Evolutionary conservation across 2,113 vertebrate genomes (phyloP).

Genomic region (Lophius piscatorius): DNA sequence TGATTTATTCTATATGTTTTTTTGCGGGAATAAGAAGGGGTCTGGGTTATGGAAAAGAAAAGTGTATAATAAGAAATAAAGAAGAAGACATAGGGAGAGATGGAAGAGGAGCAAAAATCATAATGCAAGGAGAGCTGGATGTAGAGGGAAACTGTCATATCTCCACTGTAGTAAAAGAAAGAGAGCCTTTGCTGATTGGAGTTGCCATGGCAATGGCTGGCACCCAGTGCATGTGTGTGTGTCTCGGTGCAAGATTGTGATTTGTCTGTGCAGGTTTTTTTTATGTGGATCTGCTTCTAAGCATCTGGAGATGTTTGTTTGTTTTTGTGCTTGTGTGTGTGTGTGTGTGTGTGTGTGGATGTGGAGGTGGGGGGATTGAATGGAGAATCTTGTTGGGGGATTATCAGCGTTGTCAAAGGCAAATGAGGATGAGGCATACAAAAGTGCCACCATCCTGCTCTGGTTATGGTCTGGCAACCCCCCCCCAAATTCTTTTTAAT

Average conservation of each 20-base stretch:
- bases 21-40: not conserved
- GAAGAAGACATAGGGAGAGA: not conserved
- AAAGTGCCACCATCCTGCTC: conserved; percentile 33
- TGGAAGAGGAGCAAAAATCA: conserved; percentile 10
- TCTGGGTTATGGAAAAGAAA: not conserved
- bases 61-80: conserved; percentile 11
- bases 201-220: conserved; percentile 74
- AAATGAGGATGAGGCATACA: conserved; percentile 52
- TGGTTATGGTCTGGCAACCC: conserved; percentile 23
- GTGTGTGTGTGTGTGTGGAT: conserved; percentile 3
- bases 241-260: conserved; percentile 34
- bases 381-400: conserved; percentile 56
- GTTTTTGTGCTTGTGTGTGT: conserved; percentile 8
- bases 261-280: conserved; percentile 42
- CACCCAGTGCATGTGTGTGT: conserved; percentile 45
- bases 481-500: too few species aligned
- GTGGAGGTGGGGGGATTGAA: conserved; percentile 39
- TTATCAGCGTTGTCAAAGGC: conserved; percentile 65
- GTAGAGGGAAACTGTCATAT: conserved; percentile 66
- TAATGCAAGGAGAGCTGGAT: conserved; percentile 42
- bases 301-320: conserved; percentile 56
- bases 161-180: conserved; percentile 63
- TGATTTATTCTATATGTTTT: too few species aligned
- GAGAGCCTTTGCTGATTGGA: conserved; percentile 69
- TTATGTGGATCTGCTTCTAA: conserved; percentile 30